phyloP scores from a whole-genome alignment of 1,140 invertebrate species.

The Ladona fulva region DNA sequence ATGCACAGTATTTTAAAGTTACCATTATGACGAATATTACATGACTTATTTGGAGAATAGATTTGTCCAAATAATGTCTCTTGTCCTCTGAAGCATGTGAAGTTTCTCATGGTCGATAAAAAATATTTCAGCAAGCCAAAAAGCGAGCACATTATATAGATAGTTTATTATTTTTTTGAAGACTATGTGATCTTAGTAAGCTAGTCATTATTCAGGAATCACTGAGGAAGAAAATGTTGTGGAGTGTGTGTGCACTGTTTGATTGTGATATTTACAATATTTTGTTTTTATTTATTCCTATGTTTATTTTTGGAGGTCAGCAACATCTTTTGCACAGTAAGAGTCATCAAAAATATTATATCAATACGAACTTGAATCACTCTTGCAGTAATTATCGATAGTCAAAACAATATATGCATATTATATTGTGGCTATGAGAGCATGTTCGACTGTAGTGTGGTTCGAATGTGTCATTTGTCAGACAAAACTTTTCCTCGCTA shows the following conservation, averaged over 20 bases:
- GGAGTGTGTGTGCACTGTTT: conserved; percentile 2
- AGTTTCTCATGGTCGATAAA: not conserved
- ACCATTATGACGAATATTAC: not conserved
- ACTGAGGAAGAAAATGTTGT: not conserved
- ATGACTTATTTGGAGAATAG: not conserved
- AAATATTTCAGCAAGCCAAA: not conserved
- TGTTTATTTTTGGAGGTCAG: too few relatives aligned
- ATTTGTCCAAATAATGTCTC: not conserved
- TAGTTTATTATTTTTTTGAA: conserved; percentile 7
- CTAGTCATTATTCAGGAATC: conserved; percentile 9
- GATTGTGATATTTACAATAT: conserved; percentile 3
- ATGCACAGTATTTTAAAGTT: not conserved
- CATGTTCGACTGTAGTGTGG: too few relatives aligned
- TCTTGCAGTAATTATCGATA: too few relatives aligned
- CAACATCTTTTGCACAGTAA: too few relatives aligned
- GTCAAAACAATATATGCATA: too few relatives aligned
- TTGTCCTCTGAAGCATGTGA: not conserved
- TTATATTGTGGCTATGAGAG: too few relatives aligned
- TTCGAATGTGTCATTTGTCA: too few relatives aligned
- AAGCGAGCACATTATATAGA: not conserved
- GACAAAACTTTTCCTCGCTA: too few relatives aligned
- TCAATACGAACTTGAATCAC: too few relatives aligned
- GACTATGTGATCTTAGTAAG: not conserved
- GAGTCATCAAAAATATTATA: too few relatives aligned
- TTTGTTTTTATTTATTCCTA: not conserved